A percentile compares a stretch with the other conserved stretches of the same genome.
Evolutionary conservation across 2,888 invertebrate species (phyloP).

Genomic region (Euzophera pinguis): DNA sequence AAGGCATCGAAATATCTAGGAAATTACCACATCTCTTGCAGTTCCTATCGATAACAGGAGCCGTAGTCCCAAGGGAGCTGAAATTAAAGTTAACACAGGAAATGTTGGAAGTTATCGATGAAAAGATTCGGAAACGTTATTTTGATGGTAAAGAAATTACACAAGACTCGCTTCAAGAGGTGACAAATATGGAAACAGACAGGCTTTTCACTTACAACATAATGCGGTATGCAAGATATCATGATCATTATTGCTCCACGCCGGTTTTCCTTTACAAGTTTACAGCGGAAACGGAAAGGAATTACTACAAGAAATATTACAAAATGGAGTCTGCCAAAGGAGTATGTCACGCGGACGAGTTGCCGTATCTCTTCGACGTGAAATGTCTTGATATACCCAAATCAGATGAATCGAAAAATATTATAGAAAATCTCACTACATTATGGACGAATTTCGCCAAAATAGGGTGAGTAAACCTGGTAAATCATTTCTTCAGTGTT

Average conservation of each 20-base stretch:
- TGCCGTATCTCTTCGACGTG: conserved; percentile 59
- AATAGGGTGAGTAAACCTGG: conserved; percentile 46
- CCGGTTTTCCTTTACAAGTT: conserved; percentile 64
- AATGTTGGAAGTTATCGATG: conserved; percentile 38
- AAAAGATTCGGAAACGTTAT: conserved; percentile 55
- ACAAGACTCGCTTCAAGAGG: conserved; percentile 42
- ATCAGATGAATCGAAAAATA: conserved; percentile 45
- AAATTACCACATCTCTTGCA: conserved; percentile 38
- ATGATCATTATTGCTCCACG: conserved; percentile 30
- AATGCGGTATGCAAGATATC: conserved; percentile 54
- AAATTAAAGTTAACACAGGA: conserved; percentile 49
- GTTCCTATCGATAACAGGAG: conserved; percentile 41
- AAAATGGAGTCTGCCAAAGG: conserved; percentile 54
- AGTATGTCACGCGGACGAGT: conserved; percentile 67
- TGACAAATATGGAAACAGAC: conserved; percentile 53
- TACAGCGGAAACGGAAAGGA: conserved; percentile 60
- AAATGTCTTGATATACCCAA: conserved; percentile 56
- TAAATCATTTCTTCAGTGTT: too few species aligned
- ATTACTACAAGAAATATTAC: conserved; percentile 55
- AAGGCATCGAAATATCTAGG: conserved; percentile 66
- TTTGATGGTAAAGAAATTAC: conserved; percentile 47
- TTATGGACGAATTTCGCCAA: conserved; percentile 64
- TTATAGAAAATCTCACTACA: conserved; percentile 46
- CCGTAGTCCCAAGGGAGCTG: conserved; percentile 63
- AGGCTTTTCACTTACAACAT: conserved; percentile 58